Evolutionary conservation across 2,797 vertebrate genomes (phyloP).

Genomic region (Lutjanus campechanus): DNA sequence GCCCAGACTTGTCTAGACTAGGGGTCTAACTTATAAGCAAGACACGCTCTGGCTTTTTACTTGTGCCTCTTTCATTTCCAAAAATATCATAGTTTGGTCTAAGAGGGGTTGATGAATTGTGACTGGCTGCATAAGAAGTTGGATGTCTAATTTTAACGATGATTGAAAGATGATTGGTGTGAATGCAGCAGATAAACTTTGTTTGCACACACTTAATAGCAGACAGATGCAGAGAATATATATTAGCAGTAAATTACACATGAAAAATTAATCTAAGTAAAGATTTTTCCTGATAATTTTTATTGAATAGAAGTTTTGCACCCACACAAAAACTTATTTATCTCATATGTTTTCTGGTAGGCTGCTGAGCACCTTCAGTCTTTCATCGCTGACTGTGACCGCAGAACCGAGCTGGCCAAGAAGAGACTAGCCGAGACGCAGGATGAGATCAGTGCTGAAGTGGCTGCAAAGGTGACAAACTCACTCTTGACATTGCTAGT

Average conservation of each 20-base stretch:
- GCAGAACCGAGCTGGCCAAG: constrained; percentile 97
- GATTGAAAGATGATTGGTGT: neutral
- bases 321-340: neutral
- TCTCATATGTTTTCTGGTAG: constrained; percentile 72
- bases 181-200: neutral
- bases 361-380: constrained; percentile 98
- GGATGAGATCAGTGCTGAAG: constrained; percentile 98
- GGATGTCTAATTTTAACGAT: neutral
- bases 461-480: constrained; percentile 93
- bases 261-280: neutral
- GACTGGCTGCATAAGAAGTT: neutral
- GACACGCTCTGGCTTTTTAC: neutral
- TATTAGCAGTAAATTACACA: neutral
- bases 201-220: neutral
- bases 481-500: neutral
- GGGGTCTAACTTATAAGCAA: neutral
- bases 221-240: neutral
- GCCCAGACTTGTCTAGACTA: neutral
- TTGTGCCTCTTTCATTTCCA: neutral
- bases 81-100: neutral
- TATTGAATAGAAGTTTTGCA: neutral
- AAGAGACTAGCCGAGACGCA: constrained; percentile 98
- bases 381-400: constrained; percentile 97
- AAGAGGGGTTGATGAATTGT: neutral
- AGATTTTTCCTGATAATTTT: no score